Evolutionary conservation across 1,140 invertebrate species (phyloP), one percentile per base, ranked within the genome.

Genomic region (Zaprionus tsacasi): DNA sequence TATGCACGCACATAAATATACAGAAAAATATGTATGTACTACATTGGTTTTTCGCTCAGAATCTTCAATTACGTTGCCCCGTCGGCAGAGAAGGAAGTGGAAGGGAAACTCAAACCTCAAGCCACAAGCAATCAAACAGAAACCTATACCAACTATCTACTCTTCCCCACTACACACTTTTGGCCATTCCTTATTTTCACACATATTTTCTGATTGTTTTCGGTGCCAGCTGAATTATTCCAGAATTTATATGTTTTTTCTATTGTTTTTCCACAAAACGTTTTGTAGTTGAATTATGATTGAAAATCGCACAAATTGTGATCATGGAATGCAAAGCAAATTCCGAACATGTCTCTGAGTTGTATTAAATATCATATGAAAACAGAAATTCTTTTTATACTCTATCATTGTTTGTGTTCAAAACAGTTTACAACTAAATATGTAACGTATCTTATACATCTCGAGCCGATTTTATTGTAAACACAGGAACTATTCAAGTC

Each of bases 231-330:
- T 82, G n/a, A 45, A 57, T 48, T 68, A 64, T 78, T 59, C 74
- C 76, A 54, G 72, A 57, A 17, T 45, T 36, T 48, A 27, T 45
- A 64, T n/a, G n/a, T n/a, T 50, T 58, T 52, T 38, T 21, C 33
- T 58, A 58, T 65, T 79, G 67, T 68, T 64, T 27, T 73, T 45
- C 75, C 59, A 56, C 38, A 52, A 57, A 70, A 38, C 27, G 66
- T 54, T 67, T 63, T 82, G 77, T 83, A 83, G 80, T 89, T 89
- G 69, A 87, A 81, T 81, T 86, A 79, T 82, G 71, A 82, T 79
- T 82, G 67, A 71, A 82, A 83, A 82, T 67, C 82, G 79, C 70
- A 82, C 79, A 82, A 79, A 79, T 82, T 81, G 80, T 78, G 85
- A 78, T 85, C n/a, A 15, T 6, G 13, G 13, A 15, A 43, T 21